These are phyloP conservation scores for Silvanus unidentatus DNA, from an alignment of 2,888 invertebrate species.

Conservation along the genomic window DNA sequence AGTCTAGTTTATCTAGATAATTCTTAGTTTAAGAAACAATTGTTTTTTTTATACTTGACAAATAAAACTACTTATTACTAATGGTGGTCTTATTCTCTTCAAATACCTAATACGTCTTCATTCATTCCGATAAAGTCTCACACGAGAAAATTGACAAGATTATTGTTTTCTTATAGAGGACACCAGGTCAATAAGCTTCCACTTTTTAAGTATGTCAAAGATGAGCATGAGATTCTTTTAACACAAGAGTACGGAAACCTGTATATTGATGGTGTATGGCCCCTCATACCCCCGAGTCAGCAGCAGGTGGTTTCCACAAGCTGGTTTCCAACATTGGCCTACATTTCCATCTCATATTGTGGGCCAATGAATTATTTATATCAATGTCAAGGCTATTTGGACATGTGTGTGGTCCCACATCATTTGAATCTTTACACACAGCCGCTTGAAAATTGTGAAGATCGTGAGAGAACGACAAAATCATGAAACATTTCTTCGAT, in stretches of 20 bases:
- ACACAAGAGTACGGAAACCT: not conserved
- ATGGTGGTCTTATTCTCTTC: not conserved
- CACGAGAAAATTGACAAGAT: too few relatives aligned
- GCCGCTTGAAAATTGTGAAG: too few relatives aligned
- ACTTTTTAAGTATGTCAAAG: too few relatives aligned
- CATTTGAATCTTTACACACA: too few relatives aligned
- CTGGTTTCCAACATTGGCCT: conserved; percentile 4
- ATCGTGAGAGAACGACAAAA: too few relatives aligned
- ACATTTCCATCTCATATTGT: not conserved
- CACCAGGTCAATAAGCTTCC: too few relatives aligned
- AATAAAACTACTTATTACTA: conserved; percentile 24
- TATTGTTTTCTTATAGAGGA: too few relatives aligned
- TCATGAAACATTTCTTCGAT: too few relatives aligned
- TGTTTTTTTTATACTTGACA: conserved; percentile 38
- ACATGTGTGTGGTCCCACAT: too few relatives aligned
- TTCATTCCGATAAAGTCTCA: conserved; percentile 2
- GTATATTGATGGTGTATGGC: conserved; percentile 2
- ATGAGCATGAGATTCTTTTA: too few relatives aligned
- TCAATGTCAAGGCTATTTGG: conserved; percentile 2
- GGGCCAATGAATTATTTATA: not conserved
- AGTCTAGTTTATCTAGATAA: conserved; percentile 30
- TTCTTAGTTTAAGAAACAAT: conserved; percentile 32
- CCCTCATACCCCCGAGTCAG: not conserved
- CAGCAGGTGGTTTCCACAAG: conserved; percentile 4
- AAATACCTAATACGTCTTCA: conserved; percentile 8